Percentiles rank a stretch among this genome's conserved stretches.
These are phyloP conservation scores for Nephrocerus scutellatus DNA, from an alignment of 2,888 invertebrate species.

Conservation along the genomic window DNA sequence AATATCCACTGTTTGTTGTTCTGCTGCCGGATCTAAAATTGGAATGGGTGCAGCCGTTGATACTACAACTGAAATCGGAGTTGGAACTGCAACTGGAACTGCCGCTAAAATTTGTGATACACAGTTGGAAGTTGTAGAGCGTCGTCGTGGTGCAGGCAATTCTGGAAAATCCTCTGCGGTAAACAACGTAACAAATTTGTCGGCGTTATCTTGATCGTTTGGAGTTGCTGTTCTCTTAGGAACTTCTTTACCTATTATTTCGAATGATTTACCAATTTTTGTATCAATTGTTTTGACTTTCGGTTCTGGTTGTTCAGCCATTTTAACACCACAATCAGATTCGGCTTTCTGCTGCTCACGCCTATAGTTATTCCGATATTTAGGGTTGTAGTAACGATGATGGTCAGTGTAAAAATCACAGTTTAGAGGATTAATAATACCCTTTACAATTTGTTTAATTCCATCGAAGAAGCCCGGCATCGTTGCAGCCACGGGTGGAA, in stretches of 20 bases:
- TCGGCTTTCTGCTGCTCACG: no score
- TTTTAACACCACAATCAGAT: no score
- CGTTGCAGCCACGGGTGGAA: neutral
- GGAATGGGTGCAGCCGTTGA: no score
- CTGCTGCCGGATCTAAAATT: no score
- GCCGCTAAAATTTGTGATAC: no score
- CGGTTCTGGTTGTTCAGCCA: constrained; percentile 1
- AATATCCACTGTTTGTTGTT: no score
- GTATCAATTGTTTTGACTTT: constrained; percentile 10
- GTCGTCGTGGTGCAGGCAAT: constrained; percentile 20
- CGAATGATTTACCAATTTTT: constrained; percentile 3
- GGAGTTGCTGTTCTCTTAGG: constrained; percentile 1
- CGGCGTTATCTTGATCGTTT: neutral
- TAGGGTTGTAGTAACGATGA: constrained; percentile 22
- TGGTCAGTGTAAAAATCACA: constrained; percentile 24
- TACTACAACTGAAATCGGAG: no score
- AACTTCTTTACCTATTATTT: neutral
- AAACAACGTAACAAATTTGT: constrained; percentile 21
- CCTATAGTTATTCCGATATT: constrained; percentile 21
- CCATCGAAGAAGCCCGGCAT: constrained; percentile 20
- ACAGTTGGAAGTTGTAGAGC: constrained; percentile 12
- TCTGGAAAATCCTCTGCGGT: constrained; percentile 25
- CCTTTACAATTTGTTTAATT: constrained; percentile 24
- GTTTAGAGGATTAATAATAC: constrained; percentile 21
- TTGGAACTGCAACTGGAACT: no score